Evolutionary conservation across 2,113 vertebrate genomes (phyloP), one percentile per base, ranked within the genome.

Genomic region (Grallaria varia): DNA sequence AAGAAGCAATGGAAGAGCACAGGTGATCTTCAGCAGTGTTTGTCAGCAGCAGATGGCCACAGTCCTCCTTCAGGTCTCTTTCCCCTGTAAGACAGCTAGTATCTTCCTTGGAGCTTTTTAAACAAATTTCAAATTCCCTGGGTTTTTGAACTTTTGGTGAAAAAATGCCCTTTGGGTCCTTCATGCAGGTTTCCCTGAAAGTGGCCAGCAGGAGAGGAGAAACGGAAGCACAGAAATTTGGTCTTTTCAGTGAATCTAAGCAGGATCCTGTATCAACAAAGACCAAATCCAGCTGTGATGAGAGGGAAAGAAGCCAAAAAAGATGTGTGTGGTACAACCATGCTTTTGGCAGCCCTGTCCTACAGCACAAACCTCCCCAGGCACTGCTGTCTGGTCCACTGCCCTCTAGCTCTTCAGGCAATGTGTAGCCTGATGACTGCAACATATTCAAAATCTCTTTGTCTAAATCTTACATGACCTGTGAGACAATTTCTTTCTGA

Each of bases 41-140:
- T 81, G 16, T 45, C 0, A 6, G 15, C 1, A 1, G 9, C 6
- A 1, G 42, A n/a, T 49, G 52, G 33, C 35, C 12, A 12, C 2
- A 3, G 19, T 67, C 23, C 27, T 39, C 12, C 8, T 69, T 56
- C 55, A 71, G 22, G 60, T 44, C 22, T 35, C 19, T 67, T 94
- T 67, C 24, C 7, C 9, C 28, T 40, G 9, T 27, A 5, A 78
- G 25, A 77, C 12, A 64, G 4, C 25, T 76, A 18, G 3, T 49
- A 19, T 62, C 31, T 79, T 87, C 14, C 19, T 30, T 87, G 40
- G n/a, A 82, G 40, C 8, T 78, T 78, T 84, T 78, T 23, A 21
- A 39, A 66, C 8, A 49, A 39, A 7, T 40, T 74, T 71, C 8
- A 35, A 27, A 44, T 44, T 71, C 37, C 52, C 11, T 15, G 50